Evolutionary conservation across 2,888 invertebrate genomes (phyloP), one percentile per base, ranked within the genome.

Genomic region (Acleris literana): DNA sequence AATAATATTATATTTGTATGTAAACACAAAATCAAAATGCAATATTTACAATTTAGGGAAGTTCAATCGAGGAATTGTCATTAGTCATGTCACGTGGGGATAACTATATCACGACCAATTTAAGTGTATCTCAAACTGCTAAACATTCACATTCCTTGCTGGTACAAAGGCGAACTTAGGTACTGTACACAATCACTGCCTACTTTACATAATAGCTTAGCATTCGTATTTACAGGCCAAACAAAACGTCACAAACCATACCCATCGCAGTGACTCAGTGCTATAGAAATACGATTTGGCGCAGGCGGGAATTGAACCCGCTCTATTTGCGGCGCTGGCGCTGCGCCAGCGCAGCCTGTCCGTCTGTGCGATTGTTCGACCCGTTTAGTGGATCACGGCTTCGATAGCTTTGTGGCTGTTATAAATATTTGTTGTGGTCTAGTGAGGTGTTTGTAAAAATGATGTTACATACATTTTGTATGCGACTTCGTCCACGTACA

Each of bases 241-340:
- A 55, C 18, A 55, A 55, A 55, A 55, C 20, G 53, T 69, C 70
- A 69, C 67, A 55, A 68, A 65, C 60, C 9, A 7, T 25, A 25
- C 71, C 73, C 73, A 39, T 39, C 39, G 39, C 39, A 76, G 76
- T 87, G 89, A 89, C 75, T 90, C 90, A 90, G 76, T 62, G 72
- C 69, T 76, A 80, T 85, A 81, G 80, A 83, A 86, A 88, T 87
- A 87, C 83, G 76, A 83, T 84, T 87, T 86, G 84, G 84, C 85
- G 85, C 80, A 83, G 80, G 88, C 83, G 88, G 85, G 86, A 80
- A 82, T 43, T 88, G 90, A 90, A 88, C 90, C 84, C 88, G 75
- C 74, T 76, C 86, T 91, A 91, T 90, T 87, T 85, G 79, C 74
- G 82, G 75, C 70, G 72, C 74, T 90, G 88, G 90, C 89, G 68